Evolutionary conservation across 2,888 invertebrate genomes (phyloP), one percentile per base, ranked within the genome.

Genomic region (Epiperipatus broadwayi): DNA sequence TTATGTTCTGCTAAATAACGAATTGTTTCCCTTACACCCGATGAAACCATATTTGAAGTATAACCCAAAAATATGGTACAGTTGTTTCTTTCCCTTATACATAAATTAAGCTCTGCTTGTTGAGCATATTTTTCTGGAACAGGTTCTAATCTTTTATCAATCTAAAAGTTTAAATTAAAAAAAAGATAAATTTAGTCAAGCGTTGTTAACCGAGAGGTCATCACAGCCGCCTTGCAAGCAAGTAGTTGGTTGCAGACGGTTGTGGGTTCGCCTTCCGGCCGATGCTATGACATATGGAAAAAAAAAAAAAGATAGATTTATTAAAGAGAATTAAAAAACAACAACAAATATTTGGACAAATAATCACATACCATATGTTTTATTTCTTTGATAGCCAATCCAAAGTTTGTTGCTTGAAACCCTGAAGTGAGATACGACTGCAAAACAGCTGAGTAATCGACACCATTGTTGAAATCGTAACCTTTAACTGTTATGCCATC

Each of bases 331-430:
- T 19, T 12, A 33, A 16, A 34, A 37, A 7, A 41, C 16, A 21
- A 25, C n/a, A n/a, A n/a, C n/a, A n/a, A 27, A 22, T n/a, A 28
- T 8, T 18, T 25, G 39, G 27, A 16, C 5, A 21, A 22, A 21
- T 19, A 18, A 18, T 42, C 16, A 49, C 49, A 49, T 61, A 71
- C 73, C 93, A 95, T 95, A 67, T 73, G 76, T 50, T 83, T 78
- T 43, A 93, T 77, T 69, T 93, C 91, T 37, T 75, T 66, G 0
- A 95, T 75, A 0, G 91, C 87, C 51, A 75, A 63, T 0, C 85
- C 91, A 56, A 95, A 79, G 66, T 78, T 87, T 1, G 91, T 89
- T 1, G 95, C 91, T 67, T 97, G 97, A 60, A 97, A 95, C n/a
- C 97, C 97, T 15, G 78, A 78, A 40, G 69, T 66, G 21, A 68